These are phyloP conservation scores for Amblyopsis rosae DNA, from an alignment of 2,113 vertebrate species.

Conservation along the genomic window DNA sequence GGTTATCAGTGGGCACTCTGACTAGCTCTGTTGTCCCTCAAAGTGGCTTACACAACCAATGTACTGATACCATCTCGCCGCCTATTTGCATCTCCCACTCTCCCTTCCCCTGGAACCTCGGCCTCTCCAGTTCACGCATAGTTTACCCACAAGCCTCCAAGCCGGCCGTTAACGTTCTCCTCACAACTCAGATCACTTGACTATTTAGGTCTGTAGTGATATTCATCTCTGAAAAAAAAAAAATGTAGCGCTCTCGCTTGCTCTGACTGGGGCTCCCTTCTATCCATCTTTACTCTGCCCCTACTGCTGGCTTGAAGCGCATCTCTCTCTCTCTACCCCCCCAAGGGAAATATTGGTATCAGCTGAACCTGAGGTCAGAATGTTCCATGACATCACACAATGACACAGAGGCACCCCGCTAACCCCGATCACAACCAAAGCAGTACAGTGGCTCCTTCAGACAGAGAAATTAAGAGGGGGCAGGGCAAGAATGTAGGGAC, in stretches of 20 bases:
- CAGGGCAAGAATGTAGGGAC: not conserved
- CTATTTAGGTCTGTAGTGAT: conserved; percentile 43
- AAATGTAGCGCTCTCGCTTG: not conserved
- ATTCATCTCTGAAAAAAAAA: conserved; percentile 13
- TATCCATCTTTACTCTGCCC: not conserved
- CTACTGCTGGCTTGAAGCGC: no score
- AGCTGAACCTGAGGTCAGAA: conserved; percentile 64
- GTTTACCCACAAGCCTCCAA: conserved; percentile 27
- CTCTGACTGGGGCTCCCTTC: not conserved
- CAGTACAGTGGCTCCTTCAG: conserved; percentile 21
- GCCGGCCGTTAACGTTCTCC: conserved; percentile 14
- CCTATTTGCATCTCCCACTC: conserved; percentile 9
- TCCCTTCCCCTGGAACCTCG: not conserved
- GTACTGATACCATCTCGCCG: not conserved
- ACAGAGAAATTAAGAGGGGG: not conserved
- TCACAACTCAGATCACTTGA: conserved; percentile 36
- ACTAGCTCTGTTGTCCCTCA: conserved; percentile 21
- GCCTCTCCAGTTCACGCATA: not conserved
- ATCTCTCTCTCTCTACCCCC: conserved; percentile 10
- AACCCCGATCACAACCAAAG: conserved; percentile 22
- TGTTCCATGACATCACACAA: conserved; percentile 65
- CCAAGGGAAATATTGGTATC: conserved; percentile 62
- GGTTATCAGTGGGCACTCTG: conserved; percentile 22
- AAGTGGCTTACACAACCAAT: conserved; percentile 16
- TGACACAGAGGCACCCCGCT: conserved; percentile 19